Percentiles rank a stretch among this genome's conserved stretches.
These are phyloP conservation scores for Lagenorhynchus albirostris DNA, from an alignment of 2,113 vertebrate species.

Conservation along the genomic window DNA sequence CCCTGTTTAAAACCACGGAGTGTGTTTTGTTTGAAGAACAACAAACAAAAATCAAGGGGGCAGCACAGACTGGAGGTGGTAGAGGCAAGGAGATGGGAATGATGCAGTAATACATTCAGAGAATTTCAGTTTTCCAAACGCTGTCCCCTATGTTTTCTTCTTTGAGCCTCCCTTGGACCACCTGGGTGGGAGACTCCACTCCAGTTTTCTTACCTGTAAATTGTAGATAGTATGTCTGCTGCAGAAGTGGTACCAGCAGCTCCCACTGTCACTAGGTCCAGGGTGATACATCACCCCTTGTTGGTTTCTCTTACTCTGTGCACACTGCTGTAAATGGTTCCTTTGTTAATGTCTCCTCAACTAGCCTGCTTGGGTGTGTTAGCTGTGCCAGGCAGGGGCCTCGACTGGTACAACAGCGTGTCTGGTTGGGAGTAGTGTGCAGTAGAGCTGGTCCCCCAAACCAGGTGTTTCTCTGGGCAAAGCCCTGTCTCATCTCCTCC, in stretches of 20 bases:
- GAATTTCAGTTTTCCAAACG: not conserved
- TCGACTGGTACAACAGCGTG: not conserved
- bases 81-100: not conserved
- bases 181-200: not conserved
- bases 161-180: not conserved
- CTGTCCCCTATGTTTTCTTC: not conserved
- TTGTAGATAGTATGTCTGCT: not conserved
- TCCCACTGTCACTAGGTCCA: not conserved
- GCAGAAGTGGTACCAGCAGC: not conserved
- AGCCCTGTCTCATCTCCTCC: not conserved
- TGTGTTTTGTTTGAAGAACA: not conserved
- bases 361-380: not conserved
- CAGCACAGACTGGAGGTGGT: not conserved
- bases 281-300: too few species aligned
- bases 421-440: accelerated
- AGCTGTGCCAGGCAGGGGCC: not conserved
- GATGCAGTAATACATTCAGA: not conserved
- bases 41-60: not conserved
- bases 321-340: not conserved
- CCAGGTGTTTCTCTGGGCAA: not conserved
- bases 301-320: not conserved
- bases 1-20: not conserved
- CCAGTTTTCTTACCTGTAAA: not conserved
- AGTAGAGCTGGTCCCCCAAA: not conserved
- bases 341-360: not conserved